Conservation (phyloP, 2,797 vertebrate species). For the Lacerta agilis region DNA sequence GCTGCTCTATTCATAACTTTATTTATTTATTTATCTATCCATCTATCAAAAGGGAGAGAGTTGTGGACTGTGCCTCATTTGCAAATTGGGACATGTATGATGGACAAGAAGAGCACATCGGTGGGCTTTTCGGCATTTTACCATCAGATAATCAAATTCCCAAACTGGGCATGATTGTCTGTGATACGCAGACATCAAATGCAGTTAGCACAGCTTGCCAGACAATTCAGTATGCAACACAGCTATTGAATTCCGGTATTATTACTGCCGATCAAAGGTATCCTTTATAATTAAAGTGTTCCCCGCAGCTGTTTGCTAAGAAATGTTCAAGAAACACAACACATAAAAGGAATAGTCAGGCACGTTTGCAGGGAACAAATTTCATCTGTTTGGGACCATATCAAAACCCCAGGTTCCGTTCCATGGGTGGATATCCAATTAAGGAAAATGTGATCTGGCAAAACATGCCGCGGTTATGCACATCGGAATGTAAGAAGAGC, state of each 20-base stretch:
- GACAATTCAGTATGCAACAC: neutral
- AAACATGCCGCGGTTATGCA: neutral
- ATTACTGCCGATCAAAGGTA: conserved; percentile 21
- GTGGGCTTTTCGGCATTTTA: neutral
- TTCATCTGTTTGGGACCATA: accelerated
- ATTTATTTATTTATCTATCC: neutral
- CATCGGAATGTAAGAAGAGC: too few species aligned
- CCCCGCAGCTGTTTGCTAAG: conserved; percentile 13
- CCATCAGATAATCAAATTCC: neutral
- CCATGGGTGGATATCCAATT: neutral
- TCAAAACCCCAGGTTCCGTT: neutral
- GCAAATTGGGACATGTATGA: neutral
- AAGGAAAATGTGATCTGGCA: neutral
- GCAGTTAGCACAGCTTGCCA: neutral
- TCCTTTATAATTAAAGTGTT: conserved; percentile 22
- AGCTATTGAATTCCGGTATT: neutral
- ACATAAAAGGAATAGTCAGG: neutral
- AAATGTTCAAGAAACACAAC: neutral
- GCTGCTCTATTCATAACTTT: neutral
- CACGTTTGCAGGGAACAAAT: neutral
- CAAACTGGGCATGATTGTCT: neutral
- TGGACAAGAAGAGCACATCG: accelerated
- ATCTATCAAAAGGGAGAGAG: neutral
- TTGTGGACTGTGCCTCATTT: neutral
- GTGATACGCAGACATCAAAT: neutral